A percentile compares a stretch with the other conserved stretches of the same genome.
Evolutionary conservation across 2,113 vertebrate genomes (phyloP).

Genomic region (Erythrocercus mccallii): DNA sequence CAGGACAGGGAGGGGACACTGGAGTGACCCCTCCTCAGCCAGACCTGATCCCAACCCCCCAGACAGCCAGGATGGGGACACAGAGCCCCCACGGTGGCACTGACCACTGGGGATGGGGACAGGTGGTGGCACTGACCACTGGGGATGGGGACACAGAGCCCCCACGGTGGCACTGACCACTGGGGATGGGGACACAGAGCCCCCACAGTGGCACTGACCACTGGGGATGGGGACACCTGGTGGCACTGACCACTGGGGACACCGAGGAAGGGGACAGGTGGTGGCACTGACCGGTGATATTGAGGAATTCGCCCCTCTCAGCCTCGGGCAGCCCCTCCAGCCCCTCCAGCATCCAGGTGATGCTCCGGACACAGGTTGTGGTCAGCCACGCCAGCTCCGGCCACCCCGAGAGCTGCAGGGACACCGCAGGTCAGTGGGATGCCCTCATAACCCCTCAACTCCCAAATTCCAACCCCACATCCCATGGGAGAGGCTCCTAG

Average conservation of each 20-base stretch:
- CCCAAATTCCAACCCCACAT: too few relatives aligned
- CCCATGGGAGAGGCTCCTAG: not conserved
- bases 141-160: too few relatives aligned
- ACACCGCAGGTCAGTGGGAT: not conserved
- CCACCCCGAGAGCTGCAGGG: not conserved
- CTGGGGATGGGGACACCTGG: too few relatives aligned
- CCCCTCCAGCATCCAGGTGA: constrained; percentile 74
- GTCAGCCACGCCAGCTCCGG: constrained; percentile 9
- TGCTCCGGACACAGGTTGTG: constrained; percentile 61
- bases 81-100: accelerated
- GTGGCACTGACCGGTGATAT: constrained; percentile 75
- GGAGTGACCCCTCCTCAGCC: not conserved
- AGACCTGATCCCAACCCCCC: too few relatives aligned
- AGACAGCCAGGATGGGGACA: not conserved
- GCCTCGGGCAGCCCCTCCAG: constrained; percentile 60
- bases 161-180: not conserved
- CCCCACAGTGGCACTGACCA: not conserved
- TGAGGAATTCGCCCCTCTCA: constrained; percentile 66
- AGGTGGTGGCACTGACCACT: too few relatives aligned
- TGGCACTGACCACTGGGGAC: too few relatives aligned
- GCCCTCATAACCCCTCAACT: not conserved
- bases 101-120: too few relatives aligned
- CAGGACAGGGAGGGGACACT: not conserved
- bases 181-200: too few relatives aligned
- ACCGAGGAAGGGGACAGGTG: too few relatives aligned